Base-by-base conservation (phyloP, 2,113 vertebrate species). In the Chrysemys picta region DNA sequence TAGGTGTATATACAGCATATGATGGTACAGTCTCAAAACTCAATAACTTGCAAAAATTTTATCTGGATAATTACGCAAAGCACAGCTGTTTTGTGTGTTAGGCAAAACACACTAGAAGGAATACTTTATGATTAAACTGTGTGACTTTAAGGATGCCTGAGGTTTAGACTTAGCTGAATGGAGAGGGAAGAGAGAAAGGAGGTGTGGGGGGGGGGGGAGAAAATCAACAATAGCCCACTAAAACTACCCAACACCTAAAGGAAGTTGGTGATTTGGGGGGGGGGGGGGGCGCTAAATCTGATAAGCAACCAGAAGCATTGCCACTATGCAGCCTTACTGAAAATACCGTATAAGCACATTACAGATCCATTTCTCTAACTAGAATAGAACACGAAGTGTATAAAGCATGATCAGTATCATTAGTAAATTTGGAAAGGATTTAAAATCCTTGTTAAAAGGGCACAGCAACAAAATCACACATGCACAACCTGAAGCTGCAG, bases 251-350 rank as follows among this genome's bases (percentile, higher is more conserved):
- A 94, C 83, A 93, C 87, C 49, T 54, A 84, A 76, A 93, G 90
- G 57, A 94, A 97, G 95, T 90, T 94, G 93, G 21, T 85, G 35
- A 82, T 90, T 97, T 94, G 87, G 94, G 88, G 95, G 79, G 88
- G 95, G 95, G 75, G 88, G 95, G 84, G 59, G 35, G 3, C 21
- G 24, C 80, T 91, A 93, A 90, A 96, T 97, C 89, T 91, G 96
- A 96, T 90, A 95, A 94, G 93, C 53, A 95, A 95, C 56, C 96
- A 96, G 52, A 85, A 94, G 84, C 95, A 89, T 93, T 95, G 95
- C 95, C 95, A 97, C 93, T 52, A 54, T 65, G 93, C 89, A 96
- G 95, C 90, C 95, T 97, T 97, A 96, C 97, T 94, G 94, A 27
- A 96, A 96, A 93, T 89, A 95, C 84, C 89, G 88, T 93, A 92